These are phyloP conservation scores for Tyrannus savana DNA, from an alignment of 2,113 vertebrate species.

Conservation along the genomic window DNA sequence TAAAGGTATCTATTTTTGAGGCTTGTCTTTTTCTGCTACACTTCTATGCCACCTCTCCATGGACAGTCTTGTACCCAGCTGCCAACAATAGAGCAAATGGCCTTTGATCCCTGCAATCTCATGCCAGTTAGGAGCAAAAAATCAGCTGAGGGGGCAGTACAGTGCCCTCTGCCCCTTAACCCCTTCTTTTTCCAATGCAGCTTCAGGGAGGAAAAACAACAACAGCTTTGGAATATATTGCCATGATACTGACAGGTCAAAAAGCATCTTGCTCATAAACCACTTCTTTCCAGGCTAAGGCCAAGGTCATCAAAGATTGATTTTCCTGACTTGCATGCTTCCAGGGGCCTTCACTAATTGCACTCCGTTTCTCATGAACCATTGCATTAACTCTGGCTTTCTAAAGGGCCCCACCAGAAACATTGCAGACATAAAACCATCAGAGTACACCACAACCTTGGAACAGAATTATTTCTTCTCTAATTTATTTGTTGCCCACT, in stretches of 20 bases:
- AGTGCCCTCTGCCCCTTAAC: background rate
- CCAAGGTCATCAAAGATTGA: background rate
- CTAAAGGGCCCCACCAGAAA: background rate
- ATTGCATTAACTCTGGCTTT: slow-evolving; percentile 15
- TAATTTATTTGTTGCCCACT: background rate
- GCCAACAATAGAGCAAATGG: background rate
- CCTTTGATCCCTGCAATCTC: background rate
- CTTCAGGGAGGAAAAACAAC: background rate
- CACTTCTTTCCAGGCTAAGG: background rate
- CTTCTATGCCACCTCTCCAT: background rate
- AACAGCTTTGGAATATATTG: background rate
- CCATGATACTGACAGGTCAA: background rate
- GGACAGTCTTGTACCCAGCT: background rate
- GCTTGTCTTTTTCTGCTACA: background rate
- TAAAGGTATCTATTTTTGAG: background rate
- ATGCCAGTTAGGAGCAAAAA: background rate
- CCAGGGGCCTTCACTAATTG: slow-evolving; percentile 21
- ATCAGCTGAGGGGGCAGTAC: background rate
- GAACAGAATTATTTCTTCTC: background rate
- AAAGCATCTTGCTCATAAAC: slow-evolving; percentile 17
- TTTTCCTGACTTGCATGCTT: slow-evolving; percentile 15
- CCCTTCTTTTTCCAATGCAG: background rate
- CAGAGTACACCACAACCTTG: background rate
- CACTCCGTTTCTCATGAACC: background rate
- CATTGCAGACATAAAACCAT: background rate